Evolutionary conservation across 37 sponge, comb jelly and placozoan species (phyloP), one percentile per base, ranked within the genome.

Genomic region (Oscarella lobularis): DNA sequence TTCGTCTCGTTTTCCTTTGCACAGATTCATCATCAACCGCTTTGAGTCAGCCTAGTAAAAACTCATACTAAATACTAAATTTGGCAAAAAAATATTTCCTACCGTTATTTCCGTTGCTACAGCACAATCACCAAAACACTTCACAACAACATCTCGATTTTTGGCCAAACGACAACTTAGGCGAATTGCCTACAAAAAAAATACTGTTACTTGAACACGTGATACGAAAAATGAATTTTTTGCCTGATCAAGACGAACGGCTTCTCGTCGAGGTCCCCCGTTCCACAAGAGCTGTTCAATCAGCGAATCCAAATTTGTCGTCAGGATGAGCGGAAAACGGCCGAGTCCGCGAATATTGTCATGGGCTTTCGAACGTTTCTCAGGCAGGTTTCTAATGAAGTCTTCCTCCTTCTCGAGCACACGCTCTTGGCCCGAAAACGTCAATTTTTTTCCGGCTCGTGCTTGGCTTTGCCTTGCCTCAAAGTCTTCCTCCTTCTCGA

Each of bases 321-420:
- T 48, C 60, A 48, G 20, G 20, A 48, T 48, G 9, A 48, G 20
- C 9, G 60, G 60, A 48, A 48, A 48, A 27, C 60, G 60, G 20
- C 60, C 60, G 14, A 48, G 20, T 20, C 9, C 20, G 9, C 60
- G 9, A 20, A 48, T 9, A 20, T 48, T 27, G 9, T 48, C 60
- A 48, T 48, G 60, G 14, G 9, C 60, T 48, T 48, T 48, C 20
- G 60, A 48, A 27, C 60, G 9, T 48, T 48, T 9, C 9, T 79
- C 27, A 1, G 20, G 69, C 72, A 34, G 33, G 27, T 55, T 2
- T 9, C 2, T 36, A 67, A 79, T 76, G 60, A 36, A 76, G 29
- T 83, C 36, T 29, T 87, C 84, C 3, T 83, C 83, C 41, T 71
- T 75, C 35, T 83, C 81, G 30, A 39, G n/a, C 4, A 87, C 60